Percentiles rank a stretch among this genome's conserved stretches.
phyloP scores from a whole-genome alignment of 2,888 invertebrate species.

The Mimachlamys varia region DNA sequence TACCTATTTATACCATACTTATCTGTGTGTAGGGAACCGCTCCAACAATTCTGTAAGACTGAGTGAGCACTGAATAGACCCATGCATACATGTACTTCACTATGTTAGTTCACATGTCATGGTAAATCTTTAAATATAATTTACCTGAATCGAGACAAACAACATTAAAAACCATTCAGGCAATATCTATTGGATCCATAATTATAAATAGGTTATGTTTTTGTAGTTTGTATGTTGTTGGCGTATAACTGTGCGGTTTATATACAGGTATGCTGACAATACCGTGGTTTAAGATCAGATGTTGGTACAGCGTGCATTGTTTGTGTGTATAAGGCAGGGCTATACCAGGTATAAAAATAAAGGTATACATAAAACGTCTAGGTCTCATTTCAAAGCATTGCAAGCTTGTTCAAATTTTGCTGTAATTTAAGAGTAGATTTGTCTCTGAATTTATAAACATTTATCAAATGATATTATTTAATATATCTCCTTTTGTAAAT shows the following conservation, averaged over 20 bases:
- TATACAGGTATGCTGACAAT: not conserved
- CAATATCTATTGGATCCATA: not conserved
- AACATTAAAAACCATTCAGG: not conserved
- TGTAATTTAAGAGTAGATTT: not conserved
- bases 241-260: not conserved
- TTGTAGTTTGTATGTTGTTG: not conserved
- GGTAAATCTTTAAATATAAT: too few relatives aligned
- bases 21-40: not conserved
- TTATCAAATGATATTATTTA: not conserved
- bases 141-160: too few relatives aligned
- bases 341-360: slow-evolving; percentile 7
- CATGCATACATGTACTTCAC: not conserved
- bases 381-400: not conserved
- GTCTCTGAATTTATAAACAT: not conserved
- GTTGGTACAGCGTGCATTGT: not conserved
- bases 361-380: not conserved
- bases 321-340: not conserved
- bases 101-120: too few relatives aligned
- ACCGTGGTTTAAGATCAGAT: not conserved
- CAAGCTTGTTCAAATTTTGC: not conserved
- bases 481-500: not conserved
- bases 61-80: not conserved
- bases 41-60: not conserved
- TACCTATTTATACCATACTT: not conserved
- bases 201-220: not conserved